Percentiles rank a stretch among this genome's conserved stretches.
phyloP scores from a whole-genome alignment of 2,797 vertebrate genomes.

The Acropternis orthonyx region DNA sequence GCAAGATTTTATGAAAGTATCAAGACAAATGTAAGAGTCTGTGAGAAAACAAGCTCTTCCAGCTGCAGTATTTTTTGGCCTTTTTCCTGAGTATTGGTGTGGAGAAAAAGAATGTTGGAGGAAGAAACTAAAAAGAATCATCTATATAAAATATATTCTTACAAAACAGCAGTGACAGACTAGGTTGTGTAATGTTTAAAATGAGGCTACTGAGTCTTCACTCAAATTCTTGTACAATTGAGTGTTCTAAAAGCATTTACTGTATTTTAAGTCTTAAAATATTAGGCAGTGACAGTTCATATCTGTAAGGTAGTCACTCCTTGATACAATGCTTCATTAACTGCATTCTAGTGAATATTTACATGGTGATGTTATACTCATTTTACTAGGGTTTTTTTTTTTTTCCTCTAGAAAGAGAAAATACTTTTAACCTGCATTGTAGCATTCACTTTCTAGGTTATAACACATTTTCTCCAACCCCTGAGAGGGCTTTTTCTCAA shows the following conservation, averaged over 20 bases:
- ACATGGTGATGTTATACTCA: background rate
- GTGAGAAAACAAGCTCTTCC: background rate
- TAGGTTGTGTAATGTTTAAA: background rate
- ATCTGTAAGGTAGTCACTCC: background rate
- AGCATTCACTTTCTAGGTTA: background rate
- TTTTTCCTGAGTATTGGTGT: background rate
- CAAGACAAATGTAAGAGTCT: background rate
- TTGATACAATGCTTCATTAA: background rate
- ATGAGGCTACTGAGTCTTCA: background rate
- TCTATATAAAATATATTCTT: background rate
- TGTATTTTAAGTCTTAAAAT: background rate
- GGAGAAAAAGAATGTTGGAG: background rate
- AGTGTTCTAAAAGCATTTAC: background rate
- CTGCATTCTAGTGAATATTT: background rate
- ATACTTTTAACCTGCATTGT: background rate
- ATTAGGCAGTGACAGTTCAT: background rate
- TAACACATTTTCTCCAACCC: background rate
- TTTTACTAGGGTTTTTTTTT: fast-evolving
- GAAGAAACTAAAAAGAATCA: background rate
- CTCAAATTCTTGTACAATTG: background rate
- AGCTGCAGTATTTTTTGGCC: background rate
- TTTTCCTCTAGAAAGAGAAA: background rate
- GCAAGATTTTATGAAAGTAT: background rate
- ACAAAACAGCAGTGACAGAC: background rate
- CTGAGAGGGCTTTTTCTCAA: background rate